Conservation (phyloP, 2,797 vertebrate species). For the Epinephelus awoara region DNA sequence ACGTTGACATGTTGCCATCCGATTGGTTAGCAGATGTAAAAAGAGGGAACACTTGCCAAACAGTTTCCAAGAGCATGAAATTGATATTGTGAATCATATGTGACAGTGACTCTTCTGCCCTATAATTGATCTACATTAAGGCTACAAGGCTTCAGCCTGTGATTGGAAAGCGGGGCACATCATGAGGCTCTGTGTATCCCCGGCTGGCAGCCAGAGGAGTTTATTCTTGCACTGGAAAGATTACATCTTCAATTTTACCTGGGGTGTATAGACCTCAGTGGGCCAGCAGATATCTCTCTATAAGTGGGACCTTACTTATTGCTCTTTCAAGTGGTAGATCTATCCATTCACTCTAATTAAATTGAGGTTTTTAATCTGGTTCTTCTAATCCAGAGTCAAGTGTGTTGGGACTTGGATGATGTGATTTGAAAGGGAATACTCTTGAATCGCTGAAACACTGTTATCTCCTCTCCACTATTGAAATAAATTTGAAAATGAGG, state of each 20-base stretch:
- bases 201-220: conserved; percentile 78
- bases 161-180: conserved; percentile 79
- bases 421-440: conserved; percentile 89
- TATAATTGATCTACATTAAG: conserved; percentile 97
- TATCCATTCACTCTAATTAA: conserved; percentile 90
- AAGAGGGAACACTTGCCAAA: conserved; percentile 95
- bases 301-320: conserved; percentile 88
- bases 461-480: conserved; percentile 85
- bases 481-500: conserved; percentile 87
- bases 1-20: conserved; percentile 92
- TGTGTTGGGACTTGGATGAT: conserved; percentile 87
- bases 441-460: conserved; percentile 85
- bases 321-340: conserved; percentile 88
- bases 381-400: conserved; percentile 89
- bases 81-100: conserved; percentile 99
- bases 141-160: conserved; percentile 79
- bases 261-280: conserved; percentile 83
- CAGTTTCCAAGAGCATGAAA: conserved; percentile 97
- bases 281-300: conserved; percentile 84
- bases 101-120: conserved; percentile 95
- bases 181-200: conserved; percentile 76
- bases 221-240: conserved; percentile 84
- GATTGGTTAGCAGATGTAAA: conserved; percentile 99
- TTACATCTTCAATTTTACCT: conserved; percentile 89
- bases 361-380: conserved; percentile 90